A percentile compares a stretch with the other conserved stretches of the same genome.
These are phyloP conservation scores for Myzus persicae DNA, from an alignment of 1,140 invertebrate species.

Conservation along the genomic window DNA sequence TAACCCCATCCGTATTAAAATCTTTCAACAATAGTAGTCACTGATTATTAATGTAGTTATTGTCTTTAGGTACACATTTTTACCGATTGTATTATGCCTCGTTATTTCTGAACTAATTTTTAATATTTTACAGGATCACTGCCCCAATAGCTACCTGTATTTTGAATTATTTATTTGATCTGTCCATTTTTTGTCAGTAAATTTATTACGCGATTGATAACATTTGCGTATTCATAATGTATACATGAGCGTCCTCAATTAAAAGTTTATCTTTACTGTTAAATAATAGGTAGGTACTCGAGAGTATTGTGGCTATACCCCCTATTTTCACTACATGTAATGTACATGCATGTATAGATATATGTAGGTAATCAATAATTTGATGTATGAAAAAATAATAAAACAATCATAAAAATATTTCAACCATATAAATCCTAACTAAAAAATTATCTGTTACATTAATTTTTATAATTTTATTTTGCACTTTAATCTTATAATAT, in stretches of 20 bases:
- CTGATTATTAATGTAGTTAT: neutral
- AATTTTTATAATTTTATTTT: neutral
- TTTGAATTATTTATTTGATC: neutral
- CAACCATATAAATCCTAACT: neutral
- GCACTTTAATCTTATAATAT: neutral
- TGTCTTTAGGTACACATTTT: neutral
- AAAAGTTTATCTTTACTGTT: neutral
- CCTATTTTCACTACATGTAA: neutral
- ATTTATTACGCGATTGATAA: neutral
- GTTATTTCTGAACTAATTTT: neutral
- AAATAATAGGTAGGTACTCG: neutral
- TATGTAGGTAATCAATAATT: neutral
- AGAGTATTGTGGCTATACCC: neutral
- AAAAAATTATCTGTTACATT: neutral
- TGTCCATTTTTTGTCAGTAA: neutral
- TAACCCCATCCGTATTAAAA: neutral
- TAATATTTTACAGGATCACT: no score
- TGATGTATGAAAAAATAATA: neutral
- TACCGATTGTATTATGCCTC: neutral
- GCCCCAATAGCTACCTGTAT: neutral
- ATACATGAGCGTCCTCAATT: neutral
- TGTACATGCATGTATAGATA: neutral
- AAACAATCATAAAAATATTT: conserved; percentile 2
- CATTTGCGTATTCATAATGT: neutral
- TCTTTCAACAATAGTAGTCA: neutral